Evolutionary conservation across 2,797 vertebrate species (phyloP), one percentile per base, ranked within the genome.

Genomic region (Anguilla anguilla): DNA sequence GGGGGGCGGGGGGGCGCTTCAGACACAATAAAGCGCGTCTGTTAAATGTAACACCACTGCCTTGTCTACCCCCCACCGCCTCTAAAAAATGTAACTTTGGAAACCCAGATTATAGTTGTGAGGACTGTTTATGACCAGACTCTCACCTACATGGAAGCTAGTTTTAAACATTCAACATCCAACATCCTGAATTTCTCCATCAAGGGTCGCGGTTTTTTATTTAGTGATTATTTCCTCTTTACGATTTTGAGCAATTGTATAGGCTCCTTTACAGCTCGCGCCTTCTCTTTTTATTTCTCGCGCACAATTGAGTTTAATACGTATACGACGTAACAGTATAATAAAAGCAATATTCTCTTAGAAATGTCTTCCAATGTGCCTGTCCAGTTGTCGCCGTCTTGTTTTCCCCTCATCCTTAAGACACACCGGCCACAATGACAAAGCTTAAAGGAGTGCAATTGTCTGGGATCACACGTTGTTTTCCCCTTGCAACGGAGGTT

Each of bases 91-190:
- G 25, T 61, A 46, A 89, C 64, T 43, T n/a, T 89, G 61, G 72
- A 87, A 79, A 87, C 77, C 19, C 69, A 84, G 64, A 87, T 53
- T 13, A 39, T 39, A 28, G 86, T 31, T 82, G 67, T 69, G 49
- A 57, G 83, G 85, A 69, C 87, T 83, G 49, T 95, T 94, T 94
- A 94, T 94, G 93, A 93, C 91, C 90, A 83, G 86, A 87, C 87
- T 95, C 90, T 94, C 95, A 95, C 94, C 94, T 95, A 96, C 91
- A 93, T 95, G 94, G 92, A 94, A 95, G 90, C 91, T 87, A 87
- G 83, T 83, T 92, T 90, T 57, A 95, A 93, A 93, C 88, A 90
- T 92, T 86, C 87, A 88, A 89, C 91, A 87, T 90, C 91, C 87
- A 88, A 89, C 91, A 87, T 90, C 91, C 57, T 86, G 88, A 88